phyloP scores from a whole-genome alignment of 1,140 invertebrate species.

The Camponotus pennsylvanicus region DNA sequence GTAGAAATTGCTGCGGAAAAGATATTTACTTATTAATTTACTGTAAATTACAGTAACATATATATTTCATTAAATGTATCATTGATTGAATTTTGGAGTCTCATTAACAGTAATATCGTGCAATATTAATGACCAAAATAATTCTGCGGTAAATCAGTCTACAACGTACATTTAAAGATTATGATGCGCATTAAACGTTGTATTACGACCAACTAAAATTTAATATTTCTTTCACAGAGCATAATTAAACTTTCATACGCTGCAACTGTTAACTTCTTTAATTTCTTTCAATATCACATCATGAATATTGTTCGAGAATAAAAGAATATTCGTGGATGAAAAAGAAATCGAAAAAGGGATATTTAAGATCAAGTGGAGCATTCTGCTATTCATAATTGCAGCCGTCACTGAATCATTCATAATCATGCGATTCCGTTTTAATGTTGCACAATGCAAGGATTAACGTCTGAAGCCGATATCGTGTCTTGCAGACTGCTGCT shows the following conservation, averaged over 20 bases:
- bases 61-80: slow-evolving; percentile 13
- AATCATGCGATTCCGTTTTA: slow-evolving; percentile 28
- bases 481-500: slow-evolving; percentile 15
- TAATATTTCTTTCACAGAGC: background rate
- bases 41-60: background rate
- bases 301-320: background rate
- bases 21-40: background rate
- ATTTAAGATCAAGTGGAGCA: background rate
- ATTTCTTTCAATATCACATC: background rate
- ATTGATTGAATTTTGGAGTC: background rate
- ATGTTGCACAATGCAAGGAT: slow-evolving; percentile 30
- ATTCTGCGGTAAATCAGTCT: background rate
- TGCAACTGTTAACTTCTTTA: background rate
- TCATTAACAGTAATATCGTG: background rate
- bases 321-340: background rate
- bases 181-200: background rate
- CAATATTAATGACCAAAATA: background rate
- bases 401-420: slow-evolving; percentile 43
- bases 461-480: slow-evolving; percentile 16
- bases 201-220: slow-evolving; percentile 22
- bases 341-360: background rate
- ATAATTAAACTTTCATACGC: slow-evolving; percentile 19
- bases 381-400: slow-evolving; percentile 19
- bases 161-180: background rate
- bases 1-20: background rate